These are phyloP conservation scores for Furnarius figulus DNA, from an alignment of 2,113 vertebrate genomes.

Conservation along the genomic window DNA sequence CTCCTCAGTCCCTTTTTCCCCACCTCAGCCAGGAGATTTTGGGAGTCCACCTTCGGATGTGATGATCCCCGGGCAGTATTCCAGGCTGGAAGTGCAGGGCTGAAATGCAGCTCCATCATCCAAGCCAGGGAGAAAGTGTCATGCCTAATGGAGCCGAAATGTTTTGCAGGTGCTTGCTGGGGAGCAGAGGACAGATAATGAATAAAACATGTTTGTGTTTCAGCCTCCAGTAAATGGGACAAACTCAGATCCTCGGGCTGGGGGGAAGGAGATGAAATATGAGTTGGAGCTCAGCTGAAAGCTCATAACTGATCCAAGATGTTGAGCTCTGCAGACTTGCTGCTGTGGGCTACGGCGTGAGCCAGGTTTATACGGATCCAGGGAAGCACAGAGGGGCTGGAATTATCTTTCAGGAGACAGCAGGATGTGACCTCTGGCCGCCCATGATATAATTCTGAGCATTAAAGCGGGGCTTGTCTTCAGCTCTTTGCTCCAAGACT, in stretches of 20 bases:
- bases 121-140: constrained; percentile 38
- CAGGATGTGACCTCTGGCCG: constrained; percentile 38
- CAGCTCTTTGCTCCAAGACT: background rate
- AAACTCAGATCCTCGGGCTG: constrained; percentile 39
- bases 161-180: constrained; percentile 70
- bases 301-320: constrained; percentile 74
- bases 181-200: constrained; percentile 70
- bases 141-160: constrained; percentile 53
- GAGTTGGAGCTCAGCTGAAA: constrained; percentile 70
- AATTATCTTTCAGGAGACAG: background rate
- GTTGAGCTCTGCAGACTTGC: background rate
- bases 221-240: constrained; percentile 66
- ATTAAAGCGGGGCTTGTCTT: background rate
- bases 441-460: background rate
- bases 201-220: constrained; percentile 73
- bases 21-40: background rate
- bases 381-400: background rate
- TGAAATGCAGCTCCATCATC: background rate
- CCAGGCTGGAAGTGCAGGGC: background rate
- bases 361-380: background rate
- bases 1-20: background rate
- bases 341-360: background rate
- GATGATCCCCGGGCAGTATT: background rate
- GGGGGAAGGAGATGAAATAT: constrained; percentile 69
- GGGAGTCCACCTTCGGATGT: background rate